Evolutionary conservation across 1,140 invertebrate genomes (phyloP).

Genomic region (Littorina saxatilis): DNA sequence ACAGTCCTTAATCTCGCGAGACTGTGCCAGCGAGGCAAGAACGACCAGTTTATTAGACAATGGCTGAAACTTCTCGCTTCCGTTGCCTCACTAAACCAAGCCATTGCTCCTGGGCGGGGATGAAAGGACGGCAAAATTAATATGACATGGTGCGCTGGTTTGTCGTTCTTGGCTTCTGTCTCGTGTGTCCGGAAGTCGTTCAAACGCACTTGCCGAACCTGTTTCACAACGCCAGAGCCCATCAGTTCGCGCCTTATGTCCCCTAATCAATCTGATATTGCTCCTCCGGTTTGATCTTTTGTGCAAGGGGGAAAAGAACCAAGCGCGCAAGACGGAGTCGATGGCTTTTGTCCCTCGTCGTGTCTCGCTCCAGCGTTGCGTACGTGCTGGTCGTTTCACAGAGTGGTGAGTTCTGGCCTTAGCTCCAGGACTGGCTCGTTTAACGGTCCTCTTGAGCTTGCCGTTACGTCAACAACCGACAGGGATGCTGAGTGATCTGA

Average conservation of each 20-base stretch:
- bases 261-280: conserved; percentile 29
- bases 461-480: conserved; percentile 4
- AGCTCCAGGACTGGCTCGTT: not conserved
- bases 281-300: conserved; percentile 34
- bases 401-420: too few species aligned
- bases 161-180: not conserved
- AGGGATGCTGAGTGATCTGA: conserved; percentile 9
- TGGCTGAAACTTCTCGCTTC: not conserved
- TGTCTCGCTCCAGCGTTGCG: too few species aligned
- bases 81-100: not conserved
- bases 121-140: conserved; percentile 35
- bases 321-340: too few species aligned
- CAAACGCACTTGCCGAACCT: conserved; percentile 36
- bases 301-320: conserved; percentile 13
- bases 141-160: conserved; percentile 31
- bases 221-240: conserved; percentile 9
- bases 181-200: conserved; percentile 36
- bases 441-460: conserved; percentile 7
- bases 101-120: conserved; percentile 25
- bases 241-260: not conserved
- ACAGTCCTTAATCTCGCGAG: not conserved
- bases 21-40: not conserved
- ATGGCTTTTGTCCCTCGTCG: too few species aligned
- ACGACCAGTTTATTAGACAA: conserved; percentile 27
- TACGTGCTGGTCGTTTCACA: too few species aligned